Conservation (phyloP, 2,113 vertebrate species). For the Callipepla californica region DNA sequence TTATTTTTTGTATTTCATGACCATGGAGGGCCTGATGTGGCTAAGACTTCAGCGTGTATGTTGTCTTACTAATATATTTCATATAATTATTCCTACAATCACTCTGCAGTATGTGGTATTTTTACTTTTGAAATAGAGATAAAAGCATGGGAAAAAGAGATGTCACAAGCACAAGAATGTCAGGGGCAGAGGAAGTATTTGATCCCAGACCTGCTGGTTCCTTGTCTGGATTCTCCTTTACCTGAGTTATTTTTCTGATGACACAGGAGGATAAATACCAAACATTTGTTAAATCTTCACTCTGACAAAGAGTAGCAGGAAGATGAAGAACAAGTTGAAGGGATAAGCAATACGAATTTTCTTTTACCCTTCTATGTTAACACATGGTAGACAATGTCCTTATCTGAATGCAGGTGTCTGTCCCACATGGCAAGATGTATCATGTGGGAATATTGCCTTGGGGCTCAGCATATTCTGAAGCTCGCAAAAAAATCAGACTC, state of each 20-base stretch:
- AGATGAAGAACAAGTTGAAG: neutral
- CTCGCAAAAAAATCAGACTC: too few relatives aligned
- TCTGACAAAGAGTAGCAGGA: neutral
- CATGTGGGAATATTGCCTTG: neutral
- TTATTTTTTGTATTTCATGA: neutral
- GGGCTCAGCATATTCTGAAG: too few relatives aligned
- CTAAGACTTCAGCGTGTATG: neutral
- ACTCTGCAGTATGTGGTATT: neutral
- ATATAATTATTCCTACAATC: neutral
- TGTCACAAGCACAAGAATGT: accelerated
- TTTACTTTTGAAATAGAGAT: neutral
- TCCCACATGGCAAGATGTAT: neutral
- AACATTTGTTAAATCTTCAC: neutral
- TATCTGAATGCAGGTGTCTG: neutral
- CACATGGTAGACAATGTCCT: neutral
- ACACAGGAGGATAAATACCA: neutral
- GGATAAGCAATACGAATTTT: neutral
- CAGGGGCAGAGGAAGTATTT: neutral
- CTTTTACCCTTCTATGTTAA: neutral
- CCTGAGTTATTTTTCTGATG: neutral
- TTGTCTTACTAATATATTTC: neutral
- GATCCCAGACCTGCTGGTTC: neutral
- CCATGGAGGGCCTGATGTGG: neutral
- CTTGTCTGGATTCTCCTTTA: neutral
- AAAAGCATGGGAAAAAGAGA: neutral